A percentile compares a stretch with the other conserved stretches of the same genome.
Conservation (phyloP, 2,797 vertebrate species). For the Alca torda region DNA sequence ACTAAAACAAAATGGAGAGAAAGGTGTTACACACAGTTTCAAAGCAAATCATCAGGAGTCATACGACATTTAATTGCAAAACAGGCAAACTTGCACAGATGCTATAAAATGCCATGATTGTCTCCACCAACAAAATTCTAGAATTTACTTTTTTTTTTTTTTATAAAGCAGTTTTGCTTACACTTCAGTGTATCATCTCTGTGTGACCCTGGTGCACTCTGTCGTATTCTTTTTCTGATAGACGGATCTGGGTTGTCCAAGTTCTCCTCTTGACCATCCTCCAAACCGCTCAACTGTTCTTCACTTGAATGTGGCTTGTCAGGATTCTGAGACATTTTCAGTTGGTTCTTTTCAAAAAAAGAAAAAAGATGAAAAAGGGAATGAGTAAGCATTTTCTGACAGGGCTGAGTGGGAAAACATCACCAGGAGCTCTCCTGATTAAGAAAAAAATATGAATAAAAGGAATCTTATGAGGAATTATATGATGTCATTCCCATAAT, state of each 20-base stretch:
- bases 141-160: neutral
- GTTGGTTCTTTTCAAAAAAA: conserved; percentile 17
- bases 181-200: conserved; percentile 78
- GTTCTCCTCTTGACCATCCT: conserved; percentile 64
- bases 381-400: neutral
- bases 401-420: neutral
- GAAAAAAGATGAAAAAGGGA: neutral
- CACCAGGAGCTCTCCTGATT: neutral
- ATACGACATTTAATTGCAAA: neutral
- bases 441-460: neutral
- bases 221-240: conserved; percentile 73
- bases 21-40: neutral
- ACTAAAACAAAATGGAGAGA: neutral
- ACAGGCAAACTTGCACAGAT: neutral
- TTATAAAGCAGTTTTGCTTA: conserved; percentile 70
- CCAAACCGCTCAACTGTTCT: conserved; percentile 69
- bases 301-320: conserved; percentile 73
- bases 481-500: neutral
- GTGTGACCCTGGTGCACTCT: conserved; percentile 76
- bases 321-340: conserved; percentile 86
- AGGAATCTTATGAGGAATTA: neutral
- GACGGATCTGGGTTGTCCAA: conserved; percentile 72
- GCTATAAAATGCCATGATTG: neutral
- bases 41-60: neutral
- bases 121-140: neutral